A percentile compares a stretch with the other conserved stretches of the same genome.
Conservation (phyloP, 2,888 invertebrate genomes). For the Bugulina stolonifera region DNA sequence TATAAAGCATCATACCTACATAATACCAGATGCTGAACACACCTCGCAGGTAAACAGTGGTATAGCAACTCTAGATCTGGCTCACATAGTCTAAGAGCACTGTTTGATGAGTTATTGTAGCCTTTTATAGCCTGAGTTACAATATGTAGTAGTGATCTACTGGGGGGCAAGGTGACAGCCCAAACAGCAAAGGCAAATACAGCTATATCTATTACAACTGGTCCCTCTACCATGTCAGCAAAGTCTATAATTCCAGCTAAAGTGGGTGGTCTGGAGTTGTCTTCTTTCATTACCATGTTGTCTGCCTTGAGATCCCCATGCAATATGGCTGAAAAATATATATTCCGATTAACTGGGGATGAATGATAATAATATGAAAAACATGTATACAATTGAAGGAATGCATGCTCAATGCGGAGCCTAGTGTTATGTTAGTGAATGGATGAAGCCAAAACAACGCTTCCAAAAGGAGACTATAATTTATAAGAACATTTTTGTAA, state of each 20-base stretch:
- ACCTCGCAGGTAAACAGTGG: neutral
- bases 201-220: neutral
- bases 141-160: neutral
- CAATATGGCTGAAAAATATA: neutral
- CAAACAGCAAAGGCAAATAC: neutral
- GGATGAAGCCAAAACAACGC: too few relatives aligned
- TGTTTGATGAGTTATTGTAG: neutral
- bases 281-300: neutral
- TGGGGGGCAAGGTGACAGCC: neutral
- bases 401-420: too few relatives aligned
- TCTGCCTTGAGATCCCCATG: neutral
- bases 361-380: too few relatives aligned
- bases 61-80: neutral
- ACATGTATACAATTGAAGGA: too few relatives aligned
- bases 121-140: neutral
- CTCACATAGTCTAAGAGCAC: neutral
- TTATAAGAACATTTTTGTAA: too few relatives aligned
- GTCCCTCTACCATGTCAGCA: neutral
- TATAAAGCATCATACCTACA: neutral
- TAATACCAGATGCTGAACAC: neutral
- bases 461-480: too few relatives aligned
- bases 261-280: neutral
- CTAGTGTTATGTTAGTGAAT: too few relatives aligned
- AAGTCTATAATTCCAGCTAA: constrained; percentile 1
- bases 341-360: too few relatives aligned